phyloP scores from a whole-genome alignment of 1,140 invertebrate genomes.

The Phthorimaea operculella region DNA sequence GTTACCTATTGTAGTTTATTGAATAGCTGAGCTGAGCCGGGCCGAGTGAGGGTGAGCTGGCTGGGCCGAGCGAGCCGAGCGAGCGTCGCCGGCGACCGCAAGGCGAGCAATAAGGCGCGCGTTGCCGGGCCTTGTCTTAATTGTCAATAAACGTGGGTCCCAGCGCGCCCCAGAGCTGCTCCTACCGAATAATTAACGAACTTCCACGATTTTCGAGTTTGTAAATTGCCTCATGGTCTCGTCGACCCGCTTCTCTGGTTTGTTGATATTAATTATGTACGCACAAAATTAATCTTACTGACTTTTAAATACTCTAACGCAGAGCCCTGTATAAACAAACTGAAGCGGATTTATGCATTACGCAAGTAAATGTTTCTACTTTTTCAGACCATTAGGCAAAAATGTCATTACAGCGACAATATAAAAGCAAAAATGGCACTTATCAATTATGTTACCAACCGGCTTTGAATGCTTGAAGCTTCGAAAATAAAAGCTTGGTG shows the following conservation, averaged over 20 bases:
- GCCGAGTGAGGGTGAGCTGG: slow-evolving; percentile 15
- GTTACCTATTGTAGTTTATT: slow-evolving; percentile 23
- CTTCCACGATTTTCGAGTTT: slow-evolving; percentile 66
- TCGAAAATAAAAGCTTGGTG: slow-evolving; percentile 12
- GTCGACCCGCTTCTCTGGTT: slow-evolving; percentile 55
- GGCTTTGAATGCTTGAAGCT: not conserved
- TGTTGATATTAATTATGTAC: slow-evolving; percentile 60
- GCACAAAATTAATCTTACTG: slow-evolving; percentile 59
- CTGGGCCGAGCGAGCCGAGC: slow-evolving; percentile 29
- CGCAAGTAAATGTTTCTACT: no score
- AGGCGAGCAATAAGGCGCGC: slow-evolving; percentile 43
- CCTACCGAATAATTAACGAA: slow-evolving; percentile 64
- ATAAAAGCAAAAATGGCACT: not conserved
- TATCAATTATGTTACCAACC: slow-evolving; percentile 4
- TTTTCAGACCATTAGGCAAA: not conserved
- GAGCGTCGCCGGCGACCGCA: slow-evolving; percentile 19
- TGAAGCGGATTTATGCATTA: no score
- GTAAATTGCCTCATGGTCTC: slow-evolving; percentile 64
- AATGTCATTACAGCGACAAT: no score
- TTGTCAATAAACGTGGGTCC: slow-evolving; percentile 64
- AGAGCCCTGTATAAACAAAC: no score
- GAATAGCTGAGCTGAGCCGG: slow-evolving; percentile 31
- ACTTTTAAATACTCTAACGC: slow-evolving; percentile 42
- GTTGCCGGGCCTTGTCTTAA: slow-evolving; percentile 54
- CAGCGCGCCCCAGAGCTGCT: slow-evolving; percentile 36